Conservation (phyloP, 2,113 vertebrate genomes). For the Chionomys nivalis region DNA sequence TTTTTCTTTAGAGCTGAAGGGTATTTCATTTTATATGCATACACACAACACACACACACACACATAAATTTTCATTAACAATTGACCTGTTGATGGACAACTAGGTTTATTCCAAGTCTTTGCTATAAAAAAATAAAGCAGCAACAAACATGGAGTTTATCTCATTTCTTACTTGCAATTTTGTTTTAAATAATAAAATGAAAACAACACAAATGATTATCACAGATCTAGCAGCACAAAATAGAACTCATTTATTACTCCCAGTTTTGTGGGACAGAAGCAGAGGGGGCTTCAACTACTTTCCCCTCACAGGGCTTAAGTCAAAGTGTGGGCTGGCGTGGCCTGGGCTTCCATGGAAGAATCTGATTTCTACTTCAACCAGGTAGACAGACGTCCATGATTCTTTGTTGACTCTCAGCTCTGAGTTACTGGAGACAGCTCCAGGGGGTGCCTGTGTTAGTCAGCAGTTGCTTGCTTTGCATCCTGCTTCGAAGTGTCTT, state of each 20-base stretch:
- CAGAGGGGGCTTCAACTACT: neutral
- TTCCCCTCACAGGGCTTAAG: neutral
- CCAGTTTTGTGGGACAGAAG: neutral
- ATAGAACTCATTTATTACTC: neutral
- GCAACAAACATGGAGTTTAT: neutral
- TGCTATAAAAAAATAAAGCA: neutral
- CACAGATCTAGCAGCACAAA: neutral
- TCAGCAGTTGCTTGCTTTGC: neutral
- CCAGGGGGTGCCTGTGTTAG: neutral
- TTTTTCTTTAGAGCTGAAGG: neutral
- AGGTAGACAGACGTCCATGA: neutral
- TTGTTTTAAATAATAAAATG: neutral
- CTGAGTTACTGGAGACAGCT: neutral
- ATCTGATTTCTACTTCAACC: neutral
- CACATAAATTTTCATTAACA: neutral
- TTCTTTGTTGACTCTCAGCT: neutral
- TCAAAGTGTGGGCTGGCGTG: neutral
- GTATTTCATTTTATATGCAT: neutral
- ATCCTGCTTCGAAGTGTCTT: neutral
- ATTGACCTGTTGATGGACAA: neutral
- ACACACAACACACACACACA: neutral
- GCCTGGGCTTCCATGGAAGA: neutral
- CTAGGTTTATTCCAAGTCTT: neutral
- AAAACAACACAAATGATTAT: neutral
- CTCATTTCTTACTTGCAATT: neutral